Conservation (phyloP, 35 echinoderm and acorn worm genomes). For the Acanthaster planci region DNA sequence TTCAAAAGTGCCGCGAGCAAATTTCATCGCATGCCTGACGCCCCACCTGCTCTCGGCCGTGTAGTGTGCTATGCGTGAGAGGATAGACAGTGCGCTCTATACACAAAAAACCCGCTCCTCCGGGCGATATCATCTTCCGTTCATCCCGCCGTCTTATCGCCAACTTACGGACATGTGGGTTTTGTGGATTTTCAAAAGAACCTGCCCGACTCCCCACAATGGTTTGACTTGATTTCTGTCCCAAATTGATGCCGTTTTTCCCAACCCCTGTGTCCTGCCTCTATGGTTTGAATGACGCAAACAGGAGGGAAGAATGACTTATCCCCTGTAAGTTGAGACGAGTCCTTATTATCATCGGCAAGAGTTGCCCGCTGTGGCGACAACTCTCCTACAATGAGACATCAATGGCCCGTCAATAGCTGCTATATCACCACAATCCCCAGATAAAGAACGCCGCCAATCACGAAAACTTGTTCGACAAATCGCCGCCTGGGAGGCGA, state of each 20-base stretch:
- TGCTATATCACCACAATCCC: background rate
- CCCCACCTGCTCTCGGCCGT: background rate
- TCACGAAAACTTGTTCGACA: slow-evolving; percentile 4
- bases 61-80: background rate
- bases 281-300: no score
- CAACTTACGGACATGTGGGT: no score
- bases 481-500: background rate
- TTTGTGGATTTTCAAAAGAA: no score
- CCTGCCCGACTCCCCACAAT: no score
- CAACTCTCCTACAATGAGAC: background rate
- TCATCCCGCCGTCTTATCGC: no score
- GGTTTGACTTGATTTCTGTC: no score
- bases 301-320: background rate
- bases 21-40: slow-evolving; percentile 22
- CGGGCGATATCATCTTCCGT: no score
- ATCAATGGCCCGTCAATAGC: background rate
- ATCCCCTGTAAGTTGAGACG: slow-evolving; percentile 2
- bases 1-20: background rate
- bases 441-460: background rate
- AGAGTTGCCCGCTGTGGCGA: slow-evolving; percentile 1
- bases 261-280: no score
- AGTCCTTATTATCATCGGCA: background rate
- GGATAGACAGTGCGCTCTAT: background rate
- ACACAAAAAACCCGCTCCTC: no score
- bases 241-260: no score